Conservation (phyloP, 2,113 vertebrate species). For the Cavia porcellus region DNA sequence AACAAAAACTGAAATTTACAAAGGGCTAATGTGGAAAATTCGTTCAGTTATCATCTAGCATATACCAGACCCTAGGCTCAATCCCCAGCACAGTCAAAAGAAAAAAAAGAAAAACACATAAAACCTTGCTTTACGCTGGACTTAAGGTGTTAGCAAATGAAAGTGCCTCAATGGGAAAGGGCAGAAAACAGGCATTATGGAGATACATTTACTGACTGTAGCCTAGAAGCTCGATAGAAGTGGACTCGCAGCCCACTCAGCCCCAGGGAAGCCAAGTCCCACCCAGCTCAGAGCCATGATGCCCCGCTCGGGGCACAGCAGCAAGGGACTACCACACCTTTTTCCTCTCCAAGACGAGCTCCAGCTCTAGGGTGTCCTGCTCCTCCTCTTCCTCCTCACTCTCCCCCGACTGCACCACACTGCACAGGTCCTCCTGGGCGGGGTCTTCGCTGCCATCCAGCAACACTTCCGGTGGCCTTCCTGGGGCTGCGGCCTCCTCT, state of each 20-base stretch:
- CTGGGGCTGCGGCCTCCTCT: slow-evolving; percentile 61
- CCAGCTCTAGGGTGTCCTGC: slow-evolving; percentile 96
- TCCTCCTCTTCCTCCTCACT: slow-evolving; percentile 92
- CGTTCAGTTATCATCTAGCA: neutral
- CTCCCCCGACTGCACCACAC: slow-evolving; percentile 92
- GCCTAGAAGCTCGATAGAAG: neutral
- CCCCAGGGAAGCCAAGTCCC: neutral
- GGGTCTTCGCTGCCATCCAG: slow-evolving; percentile 86
- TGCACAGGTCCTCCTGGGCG: slow-evolving; percentile 89
- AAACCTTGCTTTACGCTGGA: neutral
- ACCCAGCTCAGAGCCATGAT: neutral
- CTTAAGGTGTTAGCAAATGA: neutral
- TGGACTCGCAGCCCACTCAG: neutral
- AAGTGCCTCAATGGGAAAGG: neutral
- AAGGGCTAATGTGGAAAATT: neutral
- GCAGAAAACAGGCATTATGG: neutral
- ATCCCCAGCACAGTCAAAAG: neutral
- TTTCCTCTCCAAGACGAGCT: slow-evolving; percentile 96
- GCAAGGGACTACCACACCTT: slow-evolving; percentile 87
- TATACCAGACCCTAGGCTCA: neutral
- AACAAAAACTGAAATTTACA: neutral
- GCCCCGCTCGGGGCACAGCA: neutral
- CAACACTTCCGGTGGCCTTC: slow-evolving; percentile 52
- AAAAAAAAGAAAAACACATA: neutral
- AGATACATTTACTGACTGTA: neutral